These are phyloP conservation scores for Psylliodes chrysocephalus DNA, from an alignment of 2,888 invertebrate species.

Conservation along the genomic window DNA sequence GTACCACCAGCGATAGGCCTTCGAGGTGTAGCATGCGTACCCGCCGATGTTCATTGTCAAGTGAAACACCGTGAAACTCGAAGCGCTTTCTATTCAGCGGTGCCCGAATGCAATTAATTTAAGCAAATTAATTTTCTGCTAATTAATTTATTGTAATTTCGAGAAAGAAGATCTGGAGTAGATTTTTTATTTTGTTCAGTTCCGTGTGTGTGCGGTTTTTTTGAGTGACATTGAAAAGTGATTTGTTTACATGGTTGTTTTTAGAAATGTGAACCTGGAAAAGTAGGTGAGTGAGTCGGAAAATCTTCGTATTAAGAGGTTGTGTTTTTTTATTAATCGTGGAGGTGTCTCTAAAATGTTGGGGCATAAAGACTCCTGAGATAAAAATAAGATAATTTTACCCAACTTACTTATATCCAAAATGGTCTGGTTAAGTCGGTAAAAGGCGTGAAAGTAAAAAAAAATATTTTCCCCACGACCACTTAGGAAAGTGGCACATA, in stretches of 20 bases:
- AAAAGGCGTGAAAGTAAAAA: too few species aligned
- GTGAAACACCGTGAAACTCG: conserved; percentile 32
- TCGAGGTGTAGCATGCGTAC: conserved; percentile 40
- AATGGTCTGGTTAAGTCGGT: too few species aligned
- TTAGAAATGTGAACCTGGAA: conserved; percentile 1
- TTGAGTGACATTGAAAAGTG: conserved; percentile 8
- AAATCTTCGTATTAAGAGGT: too few species aligned
- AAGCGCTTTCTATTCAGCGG: conserved; percentile 25
- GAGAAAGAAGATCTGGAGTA: neutral
- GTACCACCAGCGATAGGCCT: conserved; percentile 27
- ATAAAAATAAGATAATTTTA: too few species aligned
- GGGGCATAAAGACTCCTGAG: too few species aligned
- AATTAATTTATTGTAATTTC: neutral
- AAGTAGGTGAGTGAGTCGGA: neutral
- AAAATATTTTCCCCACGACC: too few species aligned
- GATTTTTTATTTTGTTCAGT: conserved; percentile 1
- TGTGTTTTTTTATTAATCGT: too few species aligned
- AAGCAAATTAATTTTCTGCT: conserved; percentile 6
- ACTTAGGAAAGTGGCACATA: too few species aligned
- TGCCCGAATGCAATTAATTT: conserved; percentile 4
- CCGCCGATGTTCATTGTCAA: conserved; percentile 26
- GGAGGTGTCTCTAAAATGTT: too few species aligned
- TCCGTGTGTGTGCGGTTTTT: conserved; percentile 3
- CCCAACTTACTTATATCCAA: too few species aligned
- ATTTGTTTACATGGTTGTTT: neutral